Conservation (phyloP, 2,888 invertebrate species). For the Lasioglossum morio region DNA sequence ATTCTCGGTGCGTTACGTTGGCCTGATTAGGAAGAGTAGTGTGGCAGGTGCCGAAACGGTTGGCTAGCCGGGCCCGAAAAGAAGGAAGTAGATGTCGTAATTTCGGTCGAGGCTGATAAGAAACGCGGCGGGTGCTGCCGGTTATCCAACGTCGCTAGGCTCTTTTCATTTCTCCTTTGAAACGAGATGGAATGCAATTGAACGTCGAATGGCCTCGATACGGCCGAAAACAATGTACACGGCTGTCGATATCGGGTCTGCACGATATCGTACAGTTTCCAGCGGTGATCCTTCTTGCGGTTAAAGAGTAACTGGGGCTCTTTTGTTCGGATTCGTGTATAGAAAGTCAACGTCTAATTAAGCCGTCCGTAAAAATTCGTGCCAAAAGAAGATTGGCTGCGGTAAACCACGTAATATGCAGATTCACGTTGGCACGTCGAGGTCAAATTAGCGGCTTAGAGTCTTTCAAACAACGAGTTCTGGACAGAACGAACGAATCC, state of each 20-base stretch:
- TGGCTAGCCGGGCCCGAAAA: constrained; percentile 24
- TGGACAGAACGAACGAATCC: too few relatives aligned
- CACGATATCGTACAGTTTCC: not conserved
- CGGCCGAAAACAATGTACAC: constrained; percentile 1
- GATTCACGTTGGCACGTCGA: not conserved
- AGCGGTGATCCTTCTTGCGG: not conserved
- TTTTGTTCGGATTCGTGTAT: not conserved
- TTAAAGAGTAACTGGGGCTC: not conserved
- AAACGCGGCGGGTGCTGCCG: constrained; percentile 71
- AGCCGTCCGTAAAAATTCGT: not conserved
- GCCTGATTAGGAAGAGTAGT: constrained; percentile 65
- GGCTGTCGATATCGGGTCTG: not conserved
- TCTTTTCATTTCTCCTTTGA: constrained; percentile 61
- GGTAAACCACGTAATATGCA: not conserved
- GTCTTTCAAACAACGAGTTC: too few relatives aligned
- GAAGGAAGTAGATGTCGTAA: constrained; percentile 72
- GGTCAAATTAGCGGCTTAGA: not conserved
- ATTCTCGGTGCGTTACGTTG: constrained; percentile 63
- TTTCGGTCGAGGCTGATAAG: constrained; percentile 74
- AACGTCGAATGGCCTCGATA: constrained; percentile 27
- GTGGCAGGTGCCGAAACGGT: constrained; percentile 7
- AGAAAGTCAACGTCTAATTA: not conserved
- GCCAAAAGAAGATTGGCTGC: not conserved
- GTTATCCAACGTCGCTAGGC: constrained; percentile 60
- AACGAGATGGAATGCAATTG: constrained; percentile 55